Evolutionary conservation across 2,797 vertebrate genomes (phyloP), one percentile per base, ranked within the genome.

Genomic region (Craterocephalus amniculus): DNA sequence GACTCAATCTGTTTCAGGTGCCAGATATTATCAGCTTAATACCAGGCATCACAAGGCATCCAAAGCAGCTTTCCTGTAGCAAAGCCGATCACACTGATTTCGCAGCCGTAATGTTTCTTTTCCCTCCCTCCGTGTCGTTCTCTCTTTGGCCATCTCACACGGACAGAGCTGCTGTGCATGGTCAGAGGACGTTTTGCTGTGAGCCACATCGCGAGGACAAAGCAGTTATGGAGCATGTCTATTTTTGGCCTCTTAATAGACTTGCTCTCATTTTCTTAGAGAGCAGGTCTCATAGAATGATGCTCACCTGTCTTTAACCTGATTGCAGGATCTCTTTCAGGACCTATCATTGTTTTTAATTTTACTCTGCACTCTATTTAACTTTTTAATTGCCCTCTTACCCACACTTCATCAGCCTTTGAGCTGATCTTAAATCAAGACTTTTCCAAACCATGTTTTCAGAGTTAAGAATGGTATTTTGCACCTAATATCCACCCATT

Each of bases 181-280:
- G 80, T 80, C 83, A 79, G 66, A 73, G 80, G 75, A 87, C 56
- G 2, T 76, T 81, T 82, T 74, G 34, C 74, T 78, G 11, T 38
- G 77, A 80, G 85, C 69, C 63, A 48, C 77, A 36, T 48, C 56
- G 59, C 36, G 79, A 86, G 80, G 86, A 80, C 83, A 83, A 72
- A 84, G 83, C 79, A 70, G 76, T 83, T 81, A 79, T 58, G 43
- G 62, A 85, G 64, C 65, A 6, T 6, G 55, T 79, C 86, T 91
- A 91, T 91, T 91, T 90, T 84, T 69, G 88, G 83, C 45, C 72
- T 81, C 71, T 87, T 91, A 90, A 87, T 87, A 79, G 88, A 89
- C 83, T 72, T 78, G 81, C 72, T 84, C 82, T 62, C 76, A 60
- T 88, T 89, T 77, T 87, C 79, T 73, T 69, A 68, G 58, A 68